Conservation (phyloP, 2,797 vertebrate species). For the Myotis vivesi region DNA sequence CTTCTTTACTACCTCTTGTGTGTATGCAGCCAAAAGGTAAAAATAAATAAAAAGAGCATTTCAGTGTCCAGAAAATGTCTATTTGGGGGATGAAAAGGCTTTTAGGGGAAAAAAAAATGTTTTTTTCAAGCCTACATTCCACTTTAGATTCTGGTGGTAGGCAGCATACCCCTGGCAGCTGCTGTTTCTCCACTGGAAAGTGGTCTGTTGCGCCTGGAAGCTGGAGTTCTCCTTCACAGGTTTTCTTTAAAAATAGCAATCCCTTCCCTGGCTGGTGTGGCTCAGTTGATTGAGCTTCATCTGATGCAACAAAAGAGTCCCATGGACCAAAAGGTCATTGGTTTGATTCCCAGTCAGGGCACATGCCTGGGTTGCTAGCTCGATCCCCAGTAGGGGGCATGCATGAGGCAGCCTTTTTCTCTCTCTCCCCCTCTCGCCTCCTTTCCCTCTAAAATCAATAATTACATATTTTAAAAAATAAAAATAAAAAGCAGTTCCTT, state of each 20-base stretch:
- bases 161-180: background rate
- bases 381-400: background rate
- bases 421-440: background rate
- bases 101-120: background rate
- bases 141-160: background rate
- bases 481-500: background rate
- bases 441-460: background rate
- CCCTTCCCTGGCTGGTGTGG: background rate
- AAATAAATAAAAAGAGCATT: background rate
- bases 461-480: background rate
- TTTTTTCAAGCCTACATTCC: background rate
- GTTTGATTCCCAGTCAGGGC: background rate
- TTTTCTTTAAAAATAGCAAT: slow-evolving; percentile 27
- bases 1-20: background rate
- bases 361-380: background rate
- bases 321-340: background rate
- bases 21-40: background rate
- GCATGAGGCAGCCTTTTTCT: background rate
- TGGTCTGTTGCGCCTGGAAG: background rate
- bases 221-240: background rate
- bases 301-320: background rate
- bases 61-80: background rate
- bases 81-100: background rate
- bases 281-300: background rate
- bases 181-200: background rate